Conservation (phyloP, 2,888 invertebrate species). For the Xanthia icteritia region DNA sequence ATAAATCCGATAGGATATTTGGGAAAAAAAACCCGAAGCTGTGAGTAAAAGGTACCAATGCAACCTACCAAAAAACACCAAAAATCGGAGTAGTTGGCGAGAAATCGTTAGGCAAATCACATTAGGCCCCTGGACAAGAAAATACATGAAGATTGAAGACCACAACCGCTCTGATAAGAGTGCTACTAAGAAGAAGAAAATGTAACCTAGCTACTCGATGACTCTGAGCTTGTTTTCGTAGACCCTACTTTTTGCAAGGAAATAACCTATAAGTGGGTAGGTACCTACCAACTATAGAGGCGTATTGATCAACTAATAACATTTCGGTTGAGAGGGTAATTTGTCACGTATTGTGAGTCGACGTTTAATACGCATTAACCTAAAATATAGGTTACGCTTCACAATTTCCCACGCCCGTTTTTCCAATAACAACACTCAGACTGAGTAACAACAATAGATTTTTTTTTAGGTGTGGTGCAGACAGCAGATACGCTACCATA, state of each 20-base stretch:
- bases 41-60: background rate
- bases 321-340: slow-evolving; percentile 43
- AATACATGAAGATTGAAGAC: too few species aligned
- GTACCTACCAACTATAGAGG: background rate
- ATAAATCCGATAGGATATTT: background rate
- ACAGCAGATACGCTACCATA: slow-evolving; percentile 78
- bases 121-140: too few species aligned
- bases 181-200: too few species aligned
- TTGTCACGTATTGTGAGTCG: slow-evolving; percentile 56
- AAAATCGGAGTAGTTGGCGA: too few species aligned
- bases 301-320: slow-evolving; percentile 22
- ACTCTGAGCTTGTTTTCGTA: background rate
- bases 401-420: slow-evolving; percentile 79
- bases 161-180: too few species aligned
- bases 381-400: slow-evolving; percentile 77
- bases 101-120: too few species aligned
- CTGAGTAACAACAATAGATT: slow-evolving; percentile 67
- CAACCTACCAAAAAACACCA: too few species aligned
- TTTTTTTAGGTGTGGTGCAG: slow-evolving; percentile 71
- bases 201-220: too few species aligned
- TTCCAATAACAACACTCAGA: slow-evolving; percentile 65
- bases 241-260: slow-evolving; percentile 9
- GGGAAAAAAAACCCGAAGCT: background rate
- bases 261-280: background rate
- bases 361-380: slow-evolving; percentile 57